Evolutionary conservation across 2,888 invertebrate species (phyloP).

Genomic region (Drosophila lacicola): DNA sequence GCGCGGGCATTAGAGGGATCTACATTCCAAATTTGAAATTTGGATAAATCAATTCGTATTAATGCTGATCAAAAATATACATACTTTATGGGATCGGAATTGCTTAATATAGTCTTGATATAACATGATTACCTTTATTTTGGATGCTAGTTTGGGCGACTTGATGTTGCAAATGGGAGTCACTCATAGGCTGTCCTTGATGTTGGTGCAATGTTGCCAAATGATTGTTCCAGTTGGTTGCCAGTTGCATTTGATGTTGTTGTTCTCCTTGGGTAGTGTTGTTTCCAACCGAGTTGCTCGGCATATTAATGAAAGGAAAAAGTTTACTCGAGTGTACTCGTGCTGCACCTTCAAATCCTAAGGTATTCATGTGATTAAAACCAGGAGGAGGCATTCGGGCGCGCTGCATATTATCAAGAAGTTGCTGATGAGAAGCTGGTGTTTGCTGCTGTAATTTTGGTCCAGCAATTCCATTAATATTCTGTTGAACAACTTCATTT

Average conservation of each 20-base stretch:
- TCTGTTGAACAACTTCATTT: slow-evolving; percentile 89
- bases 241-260: slow-evolving; percentile 73
- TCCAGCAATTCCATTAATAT: slow-evolving; percentile 54
- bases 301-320: slow-evolving; percentile 83
- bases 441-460: slow-evolving; percentile 55
- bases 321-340: slow-evolving; percentile 85
- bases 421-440: slow-evolving; percentile 78
- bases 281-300: slow-evolving; percentile 47
- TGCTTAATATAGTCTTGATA: not conserved
- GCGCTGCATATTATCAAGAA: slow-evolving; percentile 85
- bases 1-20: too few species aligned
- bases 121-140: slow-evolving; percentile 57
- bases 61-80: too few species aligned
- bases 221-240: slow-evolving; percentile 83
- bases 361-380: slow-evolving; percentile 91
- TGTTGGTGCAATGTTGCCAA: slow-evolving; percentile 76
- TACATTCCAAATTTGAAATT: too few species aligned
- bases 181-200: slow-evolving; percentile 68
- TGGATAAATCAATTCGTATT: too few species aligned
- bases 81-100: too few species aligned
- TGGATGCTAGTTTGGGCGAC: slow-evolving; percentile 65
- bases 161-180: slow-evolving; percentile 78
- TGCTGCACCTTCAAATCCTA: slow-evolving; percentile 87
- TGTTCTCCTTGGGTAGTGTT: slow-evolving; percentile 57
- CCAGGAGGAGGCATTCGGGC: slow-evolving; percentile 90